These are phyloP conservation scores for Pelobates fuscus DNA, from an alignment of 2,113 vertebrate species.

Conservation along the genomic window DNA sequence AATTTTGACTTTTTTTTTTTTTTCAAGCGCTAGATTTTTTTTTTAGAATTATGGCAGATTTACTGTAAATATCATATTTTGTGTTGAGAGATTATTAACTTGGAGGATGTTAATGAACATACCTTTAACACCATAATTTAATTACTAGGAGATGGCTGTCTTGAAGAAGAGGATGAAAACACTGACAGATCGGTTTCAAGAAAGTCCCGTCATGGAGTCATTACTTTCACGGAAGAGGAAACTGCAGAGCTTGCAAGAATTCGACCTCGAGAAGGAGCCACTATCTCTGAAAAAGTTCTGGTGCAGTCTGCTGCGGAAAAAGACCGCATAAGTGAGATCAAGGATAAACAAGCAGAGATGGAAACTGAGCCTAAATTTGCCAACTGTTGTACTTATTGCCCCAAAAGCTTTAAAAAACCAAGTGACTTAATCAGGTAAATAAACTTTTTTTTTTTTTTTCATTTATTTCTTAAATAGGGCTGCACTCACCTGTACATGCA, in stretches of 20 bases:
- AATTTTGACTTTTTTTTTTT: no score
- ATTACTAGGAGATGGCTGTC: conserved; percentile 63
- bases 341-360: conserved; percentile 87
- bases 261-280: conserved; percentile 85
- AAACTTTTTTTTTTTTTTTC: background rate
- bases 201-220: conserved; percentile 83
- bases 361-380: conserved; percentile 92
- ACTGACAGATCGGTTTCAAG: conserved; percentile 71
- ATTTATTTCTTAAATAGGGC: background rate
- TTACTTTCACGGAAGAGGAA: conserved; percentile 96
- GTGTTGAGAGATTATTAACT: no score
- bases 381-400: conserved; percentile 90
- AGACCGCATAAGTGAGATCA: conserved; percentile 94
- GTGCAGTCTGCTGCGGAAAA: conserved; percentile 94
- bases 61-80: no score
- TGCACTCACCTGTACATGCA: background rate
- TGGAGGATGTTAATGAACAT: no score
- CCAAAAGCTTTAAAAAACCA: conserved; percentile 98
- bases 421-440: conserved; percentile 93
- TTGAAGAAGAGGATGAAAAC: conserved; percentile 79
- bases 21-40: no score
- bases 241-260: conserved; percentile 89
- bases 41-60: no score
- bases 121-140: no score
- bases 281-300: conserved; percentile 93